These are phyloP conservation scores for Dallia pectoralis DNA, from an alignment of 2,797 vertebrate species.

Conservation along the genomic window DNA sequence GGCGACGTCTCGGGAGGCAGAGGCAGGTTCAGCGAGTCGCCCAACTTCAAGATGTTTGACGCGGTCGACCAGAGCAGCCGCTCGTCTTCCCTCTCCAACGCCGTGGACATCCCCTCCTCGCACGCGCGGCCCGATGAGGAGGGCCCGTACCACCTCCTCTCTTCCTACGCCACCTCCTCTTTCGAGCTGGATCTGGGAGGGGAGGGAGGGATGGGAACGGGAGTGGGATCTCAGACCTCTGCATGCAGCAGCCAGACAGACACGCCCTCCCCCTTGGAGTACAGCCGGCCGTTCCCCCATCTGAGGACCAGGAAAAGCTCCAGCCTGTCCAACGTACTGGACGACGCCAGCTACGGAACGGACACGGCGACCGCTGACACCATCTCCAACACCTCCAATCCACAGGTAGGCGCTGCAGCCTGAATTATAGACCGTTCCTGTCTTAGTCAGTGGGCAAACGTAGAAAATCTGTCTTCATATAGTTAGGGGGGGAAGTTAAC, in stretches of 20 bases:
- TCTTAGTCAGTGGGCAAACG: too few species aligned
- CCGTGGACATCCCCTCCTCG: conserved; percentile 61
- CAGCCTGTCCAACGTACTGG: conserved; percentile 94
- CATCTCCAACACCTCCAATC: conserved; percentile 92
- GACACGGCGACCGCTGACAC: conserved; percentile 83
- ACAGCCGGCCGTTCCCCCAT: conserved; percentile 82
- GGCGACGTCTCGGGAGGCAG: conserved; percentile 58
- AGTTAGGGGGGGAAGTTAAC: too few species aligned
- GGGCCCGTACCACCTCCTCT: conserved; percentile 84
- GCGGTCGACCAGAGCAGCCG: conserved; percentile 78
- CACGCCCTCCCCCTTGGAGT: conserved; percentile 89
- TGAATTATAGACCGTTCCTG: too few species aligned
- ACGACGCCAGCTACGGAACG: conserved; percentile 84
- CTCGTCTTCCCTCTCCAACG: conserved; percentile 78
- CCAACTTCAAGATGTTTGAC: conserved; percentile 84
- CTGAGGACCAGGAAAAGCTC: conserved; percentile 86
- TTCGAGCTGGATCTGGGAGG: conserved; percentile 84
- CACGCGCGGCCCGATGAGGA: conserved; percentile 63
- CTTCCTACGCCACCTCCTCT: conserved; percentile 81
- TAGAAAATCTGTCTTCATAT: too few species aligned
- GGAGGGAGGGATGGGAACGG: conserved; percentile 59
- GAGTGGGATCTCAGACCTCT: conserved; percentile 72
- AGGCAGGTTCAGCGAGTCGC: conserved; percentile 24
- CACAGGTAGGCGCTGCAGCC: conserved; percentile 77
- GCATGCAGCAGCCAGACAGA: conserved; percentile 82